A percentile compares a stretch with the other conserved stretches of the same genome.
Evolutionary conservation across 1,140 invertebrate genomes (phyloP).

Genomic region (Drosophila parabipectinata): DNA sequence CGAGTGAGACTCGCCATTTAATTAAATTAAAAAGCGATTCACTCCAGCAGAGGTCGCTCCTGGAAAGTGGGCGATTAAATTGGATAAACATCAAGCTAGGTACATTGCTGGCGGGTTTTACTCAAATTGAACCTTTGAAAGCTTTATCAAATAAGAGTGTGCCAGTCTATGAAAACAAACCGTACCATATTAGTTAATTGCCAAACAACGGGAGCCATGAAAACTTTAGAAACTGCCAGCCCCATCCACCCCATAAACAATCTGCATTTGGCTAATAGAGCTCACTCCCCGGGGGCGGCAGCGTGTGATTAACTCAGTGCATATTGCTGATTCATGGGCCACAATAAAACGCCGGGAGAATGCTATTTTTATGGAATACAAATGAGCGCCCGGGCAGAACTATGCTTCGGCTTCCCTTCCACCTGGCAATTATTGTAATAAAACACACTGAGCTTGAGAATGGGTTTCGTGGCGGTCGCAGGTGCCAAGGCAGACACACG

Average conservation of each 20-base stretch:
- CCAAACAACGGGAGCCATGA: neutral
- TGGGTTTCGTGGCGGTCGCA: slow-evolving; percentile 45
- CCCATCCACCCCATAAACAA: neutral
- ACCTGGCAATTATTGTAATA: slow-evolving; percentile 59
- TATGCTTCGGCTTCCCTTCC: slow-evolving; percentile 9
- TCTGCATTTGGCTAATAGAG: slow-evolving; percentile 29
- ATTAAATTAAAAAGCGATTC: slow-evolving; percentile 50
- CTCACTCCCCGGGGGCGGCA: neutral
- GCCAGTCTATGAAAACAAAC: neutral
- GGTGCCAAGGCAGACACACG: slow-evolving; percentile 56
- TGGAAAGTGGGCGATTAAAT: slow-evolving; percentile 5
- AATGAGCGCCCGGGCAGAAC: slow-evolving; percentile 51
- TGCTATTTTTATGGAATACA: slow-evolving; percentile 65
- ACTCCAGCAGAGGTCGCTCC: neutral
- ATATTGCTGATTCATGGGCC: slow-evolving; percentile 47
- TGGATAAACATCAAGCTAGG: slow-evolving; percentile 3
- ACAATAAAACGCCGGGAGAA: slow-evolving; percentile 37
- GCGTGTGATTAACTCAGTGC: slow-evolving; percentile 45
- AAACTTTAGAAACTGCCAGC: slow-evolving; percentile 24
- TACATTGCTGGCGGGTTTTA: too few relatives aligned
- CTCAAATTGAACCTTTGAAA: too few relatives aligned
- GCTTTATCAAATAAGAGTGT: too few relatives aligned
- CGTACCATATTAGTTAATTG: neutral
- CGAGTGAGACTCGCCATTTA: slow-evolving; percentile 32
- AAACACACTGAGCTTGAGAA: slow-evolving; percentile 26